These are phyloP conservation scores for Ctenodactylus gundi DNA, from an alignment of 2,113 vertebrate genomes.

Conservation along the genomic window DNA sequence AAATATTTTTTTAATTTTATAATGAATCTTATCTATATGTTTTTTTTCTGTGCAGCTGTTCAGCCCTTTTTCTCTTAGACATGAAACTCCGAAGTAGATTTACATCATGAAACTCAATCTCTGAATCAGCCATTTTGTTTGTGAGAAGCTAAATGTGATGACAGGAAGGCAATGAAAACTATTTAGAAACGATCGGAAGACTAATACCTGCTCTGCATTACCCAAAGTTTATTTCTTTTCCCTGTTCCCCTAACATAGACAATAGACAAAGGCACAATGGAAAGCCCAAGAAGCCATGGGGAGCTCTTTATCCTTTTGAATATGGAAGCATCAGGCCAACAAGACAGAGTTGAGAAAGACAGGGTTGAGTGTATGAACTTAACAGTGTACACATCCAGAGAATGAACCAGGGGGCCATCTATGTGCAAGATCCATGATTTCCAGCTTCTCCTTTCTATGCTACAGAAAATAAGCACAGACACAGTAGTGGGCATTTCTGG, in stretches of 20 bases:
- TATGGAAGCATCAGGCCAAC: not conserved
- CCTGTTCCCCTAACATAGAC: not conserved
- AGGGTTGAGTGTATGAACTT: not conserved
- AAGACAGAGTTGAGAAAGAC: not conserved
- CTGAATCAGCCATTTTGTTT: not conserved
- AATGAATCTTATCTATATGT: not conserved
- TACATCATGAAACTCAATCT: not conserved
- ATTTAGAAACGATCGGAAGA: not conserved
- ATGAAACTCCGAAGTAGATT: not conserved
- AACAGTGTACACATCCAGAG: not conserved
- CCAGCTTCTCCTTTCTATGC: not conserved
- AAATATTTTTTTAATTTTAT: not conserved
- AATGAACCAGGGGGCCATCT: not conserved
- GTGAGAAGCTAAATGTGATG: not conserved
- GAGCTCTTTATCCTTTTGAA: not conserved
- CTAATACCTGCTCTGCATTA: not conserved
- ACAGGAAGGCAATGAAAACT: not conserved
- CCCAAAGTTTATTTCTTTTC: not conserved
- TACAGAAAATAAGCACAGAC: not conserved
- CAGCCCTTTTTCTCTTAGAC: not conserved
- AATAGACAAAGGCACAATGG: not conserved
- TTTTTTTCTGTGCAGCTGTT: no score
- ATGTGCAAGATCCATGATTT: not conserved
- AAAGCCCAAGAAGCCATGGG: not conserved
- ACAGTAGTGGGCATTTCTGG: not conserved